A percentile compares a stretch with the other conserved stretches of the same genome.
Evolutionary conservation across 2,113 vertebrate species (phyloP).

Genomic region (Grus americana): DNA sequence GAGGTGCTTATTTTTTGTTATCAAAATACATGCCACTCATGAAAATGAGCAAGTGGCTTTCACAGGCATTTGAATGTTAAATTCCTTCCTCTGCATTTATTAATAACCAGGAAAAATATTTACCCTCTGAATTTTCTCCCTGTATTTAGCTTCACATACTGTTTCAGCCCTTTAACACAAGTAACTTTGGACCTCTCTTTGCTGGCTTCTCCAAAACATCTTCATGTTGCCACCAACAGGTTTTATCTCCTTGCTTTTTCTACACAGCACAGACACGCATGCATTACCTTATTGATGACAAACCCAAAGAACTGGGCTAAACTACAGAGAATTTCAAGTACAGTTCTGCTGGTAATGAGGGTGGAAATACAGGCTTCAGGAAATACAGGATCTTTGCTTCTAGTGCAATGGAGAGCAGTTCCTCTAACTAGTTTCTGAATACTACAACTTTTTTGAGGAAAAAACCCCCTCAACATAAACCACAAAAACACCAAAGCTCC

Average conservation of each 20-base stretch:
- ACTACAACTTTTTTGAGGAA: neutral
- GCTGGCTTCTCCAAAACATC: neutral
- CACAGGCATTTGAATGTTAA: neutral
- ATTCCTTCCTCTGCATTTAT: neutral
- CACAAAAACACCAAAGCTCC: neutral
- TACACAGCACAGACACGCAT: neutral
- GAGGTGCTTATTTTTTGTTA: constrained; percentile 6
- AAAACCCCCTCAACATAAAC: neutral
- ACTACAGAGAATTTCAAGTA: neutral
- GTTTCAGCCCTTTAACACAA: neutral
- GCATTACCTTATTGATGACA: neutral
- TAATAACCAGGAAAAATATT: neutral
- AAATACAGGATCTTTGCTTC: neutral
- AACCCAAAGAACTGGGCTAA: neutral
- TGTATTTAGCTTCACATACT: neutral
- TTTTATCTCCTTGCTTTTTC: neutral
- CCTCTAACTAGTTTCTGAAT: neutral
- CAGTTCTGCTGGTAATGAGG: neutral
- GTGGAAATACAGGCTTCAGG: neutral
- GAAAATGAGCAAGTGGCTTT: constrained; percentile 10
- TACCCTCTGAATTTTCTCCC: neutral
- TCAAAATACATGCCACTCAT: constrained; percentile 6
- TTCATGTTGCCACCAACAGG: neutral
- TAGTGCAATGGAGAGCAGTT: neutral
- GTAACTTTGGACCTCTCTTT: neutral